A percentile compares a stretch with the other conserved stretches of the same genome.
These are phyloP conservation scores for Andrena haemorrhoa DNA, from an alignment of 2,888 invertebrate genomes.

Conservation along the genomic window DNA sequence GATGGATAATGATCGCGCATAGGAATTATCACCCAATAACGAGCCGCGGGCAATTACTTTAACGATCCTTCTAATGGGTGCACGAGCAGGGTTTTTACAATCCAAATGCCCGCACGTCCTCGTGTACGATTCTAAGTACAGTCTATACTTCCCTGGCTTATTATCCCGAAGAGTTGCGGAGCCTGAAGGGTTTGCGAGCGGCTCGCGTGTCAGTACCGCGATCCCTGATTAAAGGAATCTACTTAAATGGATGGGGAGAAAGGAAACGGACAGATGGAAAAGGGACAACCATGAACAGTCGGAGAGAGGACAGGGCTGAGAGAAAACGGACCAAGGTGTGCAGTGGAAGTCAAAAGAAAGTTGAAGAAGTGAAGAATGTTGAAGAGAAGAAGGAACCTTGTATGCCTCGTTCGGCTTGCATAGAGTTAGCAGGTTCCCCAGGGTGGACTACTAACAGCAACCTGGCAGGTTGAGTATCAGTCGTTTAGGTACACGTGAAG, in stretches of 20 bases:
- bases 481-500: too few relatives aligned
- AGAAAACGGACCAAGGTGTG: neutral
- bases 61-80: neutral
- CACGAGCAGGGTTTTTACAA: neutral
- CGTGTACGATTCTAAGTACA: neutral
- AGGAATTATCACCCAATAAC: neutral
- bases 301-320: neutral
- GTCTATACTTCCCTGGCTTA: constrained; percentile 8
- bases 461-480: too few relatives aligned
- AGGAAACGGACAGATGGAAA: neutral
- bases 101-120: neutral
- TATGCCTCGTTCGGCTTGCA: too few relatives aligned
- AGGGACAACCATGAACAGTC: neutral
- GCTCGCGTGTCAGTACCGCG: constrained; percentile 16
- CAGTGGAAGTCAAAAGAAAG: too few relatives aligned
- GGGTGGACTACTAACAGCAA: too few relatives aligned
- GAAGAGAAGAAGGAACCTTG: too few relatives aligned
- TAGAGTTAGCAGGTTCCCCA: too few relatives aligned
- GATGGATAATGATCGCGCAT: neutral
- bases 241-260: neutral
- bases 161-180: constrained; percentile 5
- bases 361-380: too few relatives aligned
- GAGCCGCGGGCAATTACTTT: neutral
- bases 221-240: neutral
- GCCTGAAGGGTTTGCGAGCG: constrained; percentile 10